Evolutionary conservation across 2,888 invertebrate species (phyloP), one percentile per base, ranked within the genome.

Genomic region (Drosophila paramelanica): DNA sequence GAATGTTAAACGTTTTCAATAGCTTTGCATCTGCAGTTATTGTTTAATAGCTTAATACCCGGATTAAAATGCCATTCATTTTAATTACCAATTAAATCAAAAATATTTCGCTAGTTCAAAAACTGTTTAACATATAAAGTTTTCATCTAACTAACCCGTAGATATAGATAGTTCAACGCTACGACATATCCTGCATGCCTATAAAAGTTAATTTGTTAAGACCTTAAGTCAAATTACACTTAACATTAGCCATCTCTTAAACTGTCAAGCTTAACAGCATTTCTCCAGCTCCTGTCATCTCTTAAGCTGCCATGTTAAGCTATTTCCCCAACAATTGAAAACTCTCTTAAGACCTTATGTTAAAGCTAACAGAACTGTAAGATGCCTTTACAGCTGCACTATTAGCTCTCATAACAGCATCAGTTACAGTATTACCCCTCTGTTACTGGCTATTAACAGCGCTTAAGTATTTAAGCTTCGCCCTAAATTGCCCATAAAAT

Each of bases 401-500:
- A 14, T 0, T 11, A 13, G 8, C 27, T 27, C 49, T 57, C 39
- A 41, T 67, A 17, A 41, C 1, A 13, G 3, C 1, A 2, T 0
- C 41, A 65, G 43, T 56, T 41, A 45, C 25, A 1, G 31, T 20
- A 17, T 42, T 75, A 4, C 76, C 55, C 74, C 76, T 27, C 13
- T 42, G 41, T 64, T 25, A 51, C 17, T 46, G 41, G 36, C 23
- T 17, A 13, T 0, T 23, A 43, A 71, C 60, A 59, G 31, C 0
- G 8, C 17, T 6, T n/a, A 25, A 39, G 11, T 25, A 17, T 0
- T 3, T 13, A 36, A 70, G 67, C 55, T 65, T 38, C 7, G 0
- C 7, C 1, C 1, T 1, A 39, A 55, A 79, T 57, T 50, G 13
- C 52, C 66, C 38, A 14, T 0, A 1, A 33, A 78, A 88, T 79